Evolutionary conservation across 2,888 invertebrate species (phyloP), one percentile per base, ranked within the genome.

Genomic region (Cephonodes hylas): DNA sequence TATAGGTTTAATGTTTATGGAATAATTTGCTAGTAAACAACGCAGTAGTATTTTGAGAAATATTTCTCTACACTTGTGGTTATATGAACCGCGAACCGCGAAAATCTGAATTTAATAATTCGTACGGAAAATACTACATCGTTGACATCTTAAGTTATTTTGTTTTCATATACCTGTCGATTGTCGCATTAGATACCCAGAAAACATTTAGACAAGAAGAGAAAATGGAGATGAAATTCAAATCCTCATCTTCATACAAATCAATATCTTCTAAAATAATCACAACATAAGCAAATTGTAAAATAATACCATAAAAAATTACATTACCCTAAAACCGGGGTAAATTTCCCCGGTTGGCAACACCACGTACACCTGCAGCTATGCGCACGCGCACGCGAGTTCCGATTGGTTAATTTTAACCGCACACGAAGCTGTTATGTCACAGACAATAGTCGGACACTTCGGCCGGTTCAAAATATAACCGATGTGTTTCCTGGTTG

Each of bases 361-460:
- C 85, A 84, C 80, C 38, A 66, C 63, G 60, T 75, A 77, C 88
- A 91, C 89, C 90, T 91, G 90, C 88, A 84, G 63, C 77, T 87
- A 87, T 87, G 88, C 88, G 88, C 85, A 66, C 64, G 84, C 84
- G 84, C 84, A 80, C 74, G 71, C 77, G 66, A 72, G 72, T 69
- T 79, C 73, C 80, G 74, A 83, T 84, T 78, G 81, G 83, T 79
- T 90, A 91, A 89, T 83, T 86, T 84, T 91, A 91, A 84, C 79
- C 65, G 64, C 68, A 65, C 76, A 70, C 77, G 70, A 71, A 79
- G 75, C 78, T 72, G 85, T 89, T 90, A 89, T 90, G 89, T 90
- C 90, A 91, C 79, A 73, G 72, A 84, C 83, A 85, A 85, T 85
- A 70, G 78, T 76, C 70, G 65, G 72, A 62, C 73, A 76, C 77